phyloP scores from a whole-genome alignment of 2,113 vertebrate species.

The Amblyopsis rosae region DNA sequence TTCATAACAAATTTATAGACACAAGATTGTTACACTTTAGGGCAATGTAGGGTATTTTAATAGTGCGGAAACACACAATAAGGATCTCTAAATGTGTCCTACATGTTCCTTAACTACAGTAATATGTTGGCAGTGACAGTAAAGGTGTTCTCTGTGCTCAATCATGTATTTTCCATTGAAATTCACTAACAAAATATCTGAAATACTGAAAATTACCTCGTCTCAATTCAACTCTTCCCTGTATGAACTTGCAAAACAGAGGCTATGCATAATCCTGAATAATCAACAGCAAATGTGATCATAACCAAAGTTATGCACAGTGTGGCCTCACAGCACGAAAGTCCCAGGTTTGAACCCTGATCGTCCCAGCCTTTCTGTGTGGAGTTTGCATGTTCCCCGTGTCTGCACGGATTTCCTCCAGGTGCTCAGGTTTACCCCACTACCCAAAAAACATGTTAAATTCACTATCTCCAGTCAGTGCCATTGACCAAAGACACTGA shows the following conservation, averaged over 20 bases:
- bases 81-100: constrained; percentile 23
- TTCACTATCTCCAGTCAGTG: no score
- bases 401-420: no score
- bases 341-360: no score
- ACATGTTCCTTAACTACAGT: constrained; percentile 7
- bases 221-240: not conserved
- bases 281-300: no score
- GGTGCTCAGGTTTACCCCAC: no score
- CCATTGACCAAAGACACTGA: no score
- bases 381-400: no score
- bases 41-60: constrained; percentile 25
- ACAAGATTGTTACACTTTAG: constrained; percentile 31
- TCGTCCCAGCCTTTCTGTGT: no score
- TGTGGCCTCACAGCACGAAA: no score
- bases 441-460: no score
- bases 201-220: constrained; percentile 3
- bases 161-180: constrained; percentile 27
- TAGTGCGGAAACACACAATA: constrained; percentile 34
- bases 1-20: constrained; percentile 15
- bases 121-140: no score
- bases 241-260: not conserved
- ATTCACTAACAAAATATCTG: constrained; percentile 29
- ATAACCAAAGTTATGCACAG: no score
- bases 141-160: constrained; percentile 6
- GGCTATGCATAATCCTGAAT: not conserved